Evolutionary conservation across 2,113 vertebrate species (phyloP).

Genomic region (Dasyornis broadbenti): DNA sequence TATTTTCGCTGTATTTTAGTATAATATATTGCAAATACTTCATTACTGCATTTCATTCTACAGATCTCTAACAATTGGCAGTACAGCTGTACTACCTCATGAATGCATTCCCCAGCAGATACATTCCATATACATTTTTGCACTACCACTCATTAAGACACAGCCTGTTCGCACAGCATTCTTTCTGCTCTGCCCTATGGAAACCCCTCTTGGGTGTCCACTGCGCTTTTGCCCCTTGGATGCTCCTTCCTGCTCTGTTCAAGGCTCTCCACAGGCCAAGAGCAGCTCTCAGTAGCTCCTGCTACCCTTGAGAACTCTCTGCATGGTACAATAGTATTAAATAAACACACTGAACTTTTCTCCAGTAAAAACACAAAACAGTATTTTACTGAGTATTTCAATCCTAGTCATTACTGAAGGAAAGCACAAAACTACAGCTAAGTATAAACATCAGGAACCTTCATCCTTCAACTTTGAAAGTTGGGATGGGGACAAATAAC

Average conservation of each 20-base stretch:
- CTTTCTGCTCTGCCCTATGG: background rate
- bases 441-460: background rate
- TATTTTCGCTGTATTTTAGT: background rate
- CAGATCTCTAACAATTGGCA: background rate
- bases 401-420: background rate
- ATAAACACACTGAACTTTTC: background rate
- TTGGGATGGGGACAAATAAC: background rate
- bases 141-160: accelerated
- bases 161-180: background rate
- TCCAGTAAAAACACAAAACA: background rate
- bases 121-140: background rate
- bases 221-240: background rate
- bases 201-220: background rate
- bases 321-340: background rate
- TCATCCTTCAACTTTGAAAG: background rate
- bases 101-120: background rate
- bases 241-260: background rate
- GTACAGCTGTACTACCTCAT: background rate
- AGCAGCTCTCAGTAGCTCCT: background rate
- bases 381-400: background rate
- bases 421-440: background rate
- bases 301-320: background rate
- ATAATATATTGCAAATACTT: background rate
- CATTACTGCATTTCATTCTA: background rate
- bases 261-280: background rate